phyloP scores from a whole-genome alignment of 2,888 invertebrate genomes.

The Drosophila suboccidentalis region DNA sequence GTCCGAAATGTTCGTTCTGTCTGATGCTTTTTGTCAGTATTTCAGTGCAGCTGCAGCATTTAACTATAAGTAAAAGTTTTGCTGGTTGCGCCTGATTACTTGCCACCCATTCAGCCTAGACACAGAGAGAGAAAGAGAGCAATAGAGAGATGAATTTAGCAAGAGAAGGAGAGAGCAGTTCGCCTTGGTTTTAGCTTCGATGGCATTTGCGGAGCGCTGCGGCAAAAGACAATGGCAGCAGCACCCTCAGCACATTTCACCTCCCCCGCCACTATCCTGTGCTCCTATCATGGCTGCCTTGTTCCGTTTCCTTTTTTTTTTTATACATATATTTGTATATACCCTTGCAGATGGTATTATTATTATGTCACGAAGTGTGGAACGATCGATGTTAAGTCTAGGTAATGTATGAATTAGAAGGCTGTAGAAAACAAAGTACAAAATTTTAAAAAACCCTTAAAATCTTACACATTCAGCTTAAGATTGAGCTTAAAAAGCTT shows the following conservation, averaged over 20 bases:
- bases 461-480: too few relatives aligned
- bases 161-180: constrained; percentile 12
- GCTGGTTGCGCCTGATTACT: constrained; percentile 70
- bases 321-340: not conserved
- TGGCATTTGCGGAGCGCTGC: constrained; percentile 52
- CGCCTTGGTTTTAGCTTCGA: constrained; percentile 56
- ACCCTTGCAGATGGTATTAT: not conserved
- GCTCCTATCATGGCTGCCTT: constrained; percentile 20
- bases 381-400: not conserved
- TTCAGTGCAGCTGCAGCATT: constrained; percentile 57
- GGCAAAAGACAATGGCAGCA: constrained; percentile 60
- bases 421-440: too few relatives aligned
- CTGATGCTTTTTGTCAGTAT: constrained; percentile 54
- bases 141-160: not conserved
- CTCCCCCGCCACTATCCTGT: constrained; percentile 3
- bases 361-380: not conserved
- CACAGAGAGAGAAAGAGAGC: not conserved
- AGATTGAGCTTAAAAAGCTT: too few relatives aligned
- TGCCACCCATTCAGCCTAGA: constrained; percentile 31
- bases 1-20: constrained; percentile 21
- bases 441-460: too few relatives aligned
- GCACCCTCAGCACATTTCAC: not conserved
- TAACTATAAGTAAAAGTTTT: constrained; percentile 70
- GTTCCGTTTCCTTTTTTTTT: constrained; percentile 36
- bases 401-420: too few relatives aligned